Conservation (phyloP, 2,113 vertebrate species). For the Theristicus caerulescens region DNA sequence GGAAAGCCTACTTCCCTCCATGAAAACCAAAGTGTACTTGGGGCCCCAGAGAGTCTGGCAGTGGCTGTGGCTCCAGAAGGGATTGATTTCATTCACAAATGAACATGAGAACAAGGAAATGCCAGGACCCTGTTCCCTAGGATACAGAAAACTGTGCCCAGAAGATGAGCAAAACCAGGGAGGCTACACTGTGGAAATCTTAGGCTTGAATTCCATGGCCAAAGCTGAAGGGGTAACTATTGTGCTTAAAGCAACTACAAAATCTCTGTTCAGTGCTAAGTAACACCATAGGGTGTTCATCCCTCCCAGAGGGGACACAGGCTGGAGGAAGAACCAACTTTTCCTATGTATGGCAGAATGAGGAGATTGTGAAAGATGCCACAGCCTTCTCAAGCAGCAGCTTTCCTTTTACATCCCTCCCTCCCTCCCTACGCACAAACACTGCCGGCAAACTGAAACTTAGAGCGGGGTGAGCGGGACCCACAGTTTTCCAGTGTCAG, state of each 20-base stretch:
- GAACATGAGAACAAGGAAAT: not conserved
- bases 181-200: fast-evolving
- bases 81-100: not conserved
- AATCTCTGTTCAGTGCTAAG: not conserved
- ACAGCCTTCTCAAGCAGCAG: not conserved
- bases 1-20: not conserved
- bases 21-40: not conserved
- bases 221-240: not conserved
- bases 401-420: not conserved
- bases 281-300: not conserved
- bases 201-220: not conserved
- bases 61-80: not conserved
- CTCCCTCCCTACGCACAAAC: not conserved
- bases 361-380: not conserved
- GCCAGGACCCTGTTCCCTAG: not conserved
- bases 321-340: not conserved
- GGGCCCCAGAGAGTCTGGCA: not conserved
- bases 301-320: not conserved
- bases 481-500: not conserved
- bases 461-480: not conserved
- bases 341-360: not conserved
- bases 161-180: not conserved
- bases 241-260: not conserved
- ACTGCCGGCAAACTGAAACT: not conserved
- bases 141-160: not conserved